Evolutionary conservation across 2,888 invertebrate genomes (phyloP).

Genomic region (Sthenelais limicola): DNA sequence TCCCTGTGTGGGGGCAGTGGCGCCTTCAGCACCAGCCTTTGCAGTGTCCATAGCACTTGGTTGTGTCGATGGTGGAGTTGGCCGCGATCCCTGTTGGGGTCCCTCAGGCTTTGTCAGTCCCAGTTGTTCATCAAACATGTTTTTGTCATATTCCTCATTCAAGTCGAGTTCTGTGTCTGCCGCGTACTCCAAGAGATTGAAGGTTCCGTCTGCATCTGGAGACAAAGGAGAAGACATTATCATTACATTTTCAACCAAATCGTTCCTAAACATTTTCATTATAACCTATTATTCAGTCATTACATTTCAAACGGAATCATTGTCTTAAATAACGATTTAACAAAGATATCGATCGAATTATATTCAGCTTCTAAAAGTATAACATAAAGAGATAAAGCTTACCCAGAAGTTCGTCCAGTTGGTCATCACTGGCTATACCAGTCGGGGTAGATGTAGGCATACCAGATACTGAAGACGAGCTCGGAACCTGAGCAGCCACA

Average conservation of each 20-base stretch:
- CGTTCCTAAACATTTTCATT: too few species aligned
- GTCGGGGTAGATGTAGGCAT: not conserved
- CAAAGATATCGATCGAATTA: not conserved
- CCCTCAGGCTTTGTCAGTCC: constrained; percentile 74
- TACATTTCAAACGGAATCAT: too few species aligned
- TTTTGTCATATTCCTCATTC: constrained; percentile 80
- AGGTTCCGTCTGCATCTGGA: constrained; percentile 79
- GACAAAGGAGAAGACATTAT: not conserved
- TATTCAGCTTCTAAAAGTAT: not conserved
- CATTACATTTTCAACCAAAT: constrained; percentile 1
- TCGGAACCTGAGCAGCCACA: not conserved
- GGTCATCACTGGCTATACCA: constrained; percentile 43
- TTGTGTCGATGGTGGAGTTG: not conserved
- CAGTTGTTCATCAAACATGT: constrained; percentile 85
- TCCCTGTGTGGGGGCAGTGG: too few species aligned
- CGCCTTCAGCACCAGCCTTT: not conserved
- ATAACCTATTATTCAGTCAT: too few species aligned
- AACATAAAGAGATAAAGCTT: not conserved
- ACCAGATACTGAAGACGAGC: not conserved
- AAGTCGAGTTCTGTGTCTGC: constrained; percentile 91
- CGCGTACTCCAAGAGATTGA: constrained; percentile 95
- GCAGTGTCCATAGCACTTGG: too few species aligned
- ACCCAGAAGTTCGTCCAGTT: constrained; percentile 50
- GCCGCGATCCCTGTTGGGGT: too few species aligned
- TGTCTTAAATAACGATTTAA: too few species aligned